Evolutionary conservation across 2,888 invertebrate genomes (phyloP).

Genomic region (Drosophila peninsularis): DNA sequence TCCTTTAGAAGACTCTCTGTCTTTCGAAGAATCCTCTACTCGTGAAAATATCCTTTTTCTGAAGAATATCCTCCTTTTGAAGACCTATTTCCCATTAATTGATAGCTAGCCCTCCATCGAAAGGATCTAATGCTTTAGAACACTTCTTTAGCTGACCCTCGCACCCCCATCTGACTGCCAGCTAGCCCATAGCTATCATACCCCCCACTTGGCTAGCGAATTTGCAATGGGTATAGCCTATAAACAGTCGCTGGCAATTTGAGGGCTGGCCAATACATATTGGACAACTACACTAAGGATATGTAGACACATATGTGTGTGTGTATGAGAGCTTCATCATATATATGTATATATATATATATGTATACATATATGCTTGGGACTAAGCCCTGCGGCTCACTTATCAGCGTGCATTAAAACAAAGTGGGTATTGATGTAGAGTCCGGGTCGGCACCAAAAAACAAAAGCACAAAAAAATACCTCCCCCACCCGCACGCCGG

Average conservation of each 20-base stretch:
- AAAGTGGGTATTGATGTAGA: constrained; percentile 81
- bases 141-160: no score
- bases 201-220: background rate
- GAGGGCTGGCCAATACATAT: constrained; percentile 47
- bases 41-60: background rate
- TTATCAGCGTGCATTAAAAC: constrained; percentile 79
- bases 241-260: constrained; percentile 40
- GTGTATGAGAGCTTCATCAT: constrained; percentile 5
- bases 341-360: constrained; percentile 13
- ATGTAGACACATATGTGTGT: constrained; percentile 17
- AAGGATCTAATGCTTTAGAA: no score
- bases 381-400: constrained; percentile 74
- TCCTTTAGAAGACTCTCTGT: background rate
- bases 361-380: constrained; percentile 39
- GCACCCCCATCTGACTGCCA: background rate
- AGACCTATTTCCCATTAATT: no score
- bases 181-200: background rate
- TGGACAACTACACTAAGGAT: constrained; percentile 49
- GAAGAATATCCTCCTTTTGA: background rate
- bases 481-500: background rate
- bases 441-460: constrained; percentile 41
- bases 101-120: no score
- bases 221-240: background rate
- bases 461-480: constrained; percentile 10
- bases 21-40: background rate